Conservation (phyloP, 2,797 vertebrate genomes). For the Labroides dimidiatus region DNA sequence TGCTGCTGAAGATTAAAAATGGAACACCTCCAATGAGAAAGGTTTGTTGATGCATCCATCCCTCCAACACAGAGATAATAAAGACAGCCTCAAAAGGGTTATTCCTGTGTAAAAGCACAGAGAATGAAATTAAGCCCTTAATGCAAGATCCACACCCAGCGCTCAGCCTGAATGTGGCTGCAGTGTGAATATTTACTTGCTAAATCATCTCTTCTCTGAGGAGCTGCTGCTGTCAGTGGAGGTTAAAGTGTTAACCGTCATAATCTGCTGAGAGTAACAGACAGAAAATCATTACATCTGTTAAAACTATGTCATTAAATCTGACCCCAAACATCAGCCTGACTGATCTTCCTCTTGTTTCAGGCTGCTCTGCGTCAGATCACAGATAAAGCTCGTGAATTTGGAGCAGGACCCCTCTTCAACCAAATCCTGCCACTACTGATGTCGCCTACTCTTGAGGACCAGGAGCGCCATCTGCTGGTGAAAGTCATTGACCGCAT, state of each 20-base stretch:
- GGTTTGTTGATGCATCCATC: conserved; percentile 58
- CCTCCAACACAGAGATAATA: too few species aligned
- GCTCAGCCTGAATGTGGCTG: conserved; percentile 48
- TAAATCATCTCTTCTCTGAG: conserved; percentile 24
- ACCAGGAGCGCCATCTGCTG: conserved; percentile 97
- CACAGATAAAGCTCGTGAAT: conserved; percentile 98
- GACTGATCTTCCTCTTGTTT: neutral
- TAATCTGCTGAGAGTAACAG: conserved; percentile 39
- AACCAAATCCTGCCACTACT: conserved; percentile 98
- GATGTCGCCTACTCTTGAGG: conserved; percentile 98
- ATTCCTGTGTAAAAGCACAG: neutral
- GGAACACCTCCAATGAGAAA: conserved; percentile 99
- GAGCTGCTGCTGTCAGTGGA: conserved; percentile 44
- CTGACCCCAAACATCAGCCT: neutral
- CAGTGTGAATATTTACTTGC: conserved; percentile 57
- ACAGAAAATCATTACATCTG: neutral
- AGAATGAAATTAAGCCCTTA: neutral
- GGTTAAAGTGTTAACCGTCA: conserved; percentile 11
- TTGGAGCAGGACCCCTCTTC: conserved; percentile 96
- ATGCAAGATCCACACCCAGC: conserved; percentile 61
- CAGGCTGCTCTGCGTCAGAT: conserved; percentile 97
- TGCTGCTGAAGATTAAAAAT: conserved; percentile 98
- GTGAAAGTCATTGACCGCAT: conserved; percentile 99
- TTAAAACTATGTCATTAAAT: neutral
- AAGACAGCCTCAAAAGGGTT: too few species aligned